These are phyloP conservation scores for Synanthedon formicaeformis DNA, from an alignment of 2,888 invertebrate genomes.

Conservation along the genomic window DNA sequence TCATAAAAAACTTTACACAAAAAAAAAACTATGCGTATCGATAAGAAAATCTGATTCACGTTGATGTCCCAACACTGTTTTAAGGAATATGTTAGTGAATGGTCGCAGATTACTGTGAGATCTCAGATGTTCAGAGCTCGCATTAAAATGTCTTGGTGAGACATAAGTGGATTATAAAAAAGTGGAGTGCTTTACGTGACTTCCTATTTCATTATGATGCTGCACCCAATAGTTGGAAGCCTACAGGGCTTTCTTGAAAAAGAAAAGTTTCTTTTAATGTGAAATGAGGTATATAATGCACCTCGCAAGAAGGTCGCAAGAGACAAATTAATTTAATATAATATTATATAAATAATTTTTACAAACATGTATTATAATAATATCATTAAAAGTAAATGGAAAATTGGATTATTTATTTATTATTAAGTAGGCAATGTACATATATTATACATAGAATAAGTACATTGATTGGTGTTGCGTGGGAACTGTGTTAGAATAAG, in stretches of 20 bases:
- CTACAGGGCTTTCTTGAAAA: neutral
- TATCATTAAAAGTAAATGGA: too few species aligned
- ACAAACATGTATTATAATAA: too few species aligned
- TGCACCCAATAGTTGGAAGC: slow-evolving; percentile 6
- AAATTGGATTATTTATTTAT: neutral
- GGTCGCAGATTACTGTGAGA: neutral
- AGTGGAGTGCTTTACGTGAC: slow-evolving; percentile 17
- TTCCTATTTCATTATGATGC: slow-evolving; percentile 24
- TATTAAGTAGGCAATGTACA: neutral
- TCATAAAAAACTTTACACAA: too few species aligned
- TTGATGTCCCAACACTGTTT: neutral
- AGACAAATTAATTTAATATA: neutral
- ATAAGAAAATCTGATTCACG: too few species aligned
- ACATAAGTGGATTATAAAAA: slow-evolving; percentile 6
- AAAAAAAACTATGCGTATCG: too few species aligned
- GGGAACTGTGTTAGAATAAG: neutral
- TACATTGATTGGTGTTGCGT: neutral
- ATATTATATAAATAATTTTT: too few species aligned
- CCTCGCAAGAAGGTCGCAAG: neutral
- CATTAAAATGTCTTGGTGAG: slow-evolving; percentile 5
- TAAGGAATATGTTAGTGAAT: neutral
- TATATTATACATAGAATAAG: neutral
- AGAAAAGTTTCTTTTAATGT: neutral
- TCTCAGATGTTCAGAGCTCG: neutral
- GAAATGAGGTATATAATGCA: neutral